Conservation (phyloP, 1,140 invertebrate species). For the Cylas formicarius region DNA sequence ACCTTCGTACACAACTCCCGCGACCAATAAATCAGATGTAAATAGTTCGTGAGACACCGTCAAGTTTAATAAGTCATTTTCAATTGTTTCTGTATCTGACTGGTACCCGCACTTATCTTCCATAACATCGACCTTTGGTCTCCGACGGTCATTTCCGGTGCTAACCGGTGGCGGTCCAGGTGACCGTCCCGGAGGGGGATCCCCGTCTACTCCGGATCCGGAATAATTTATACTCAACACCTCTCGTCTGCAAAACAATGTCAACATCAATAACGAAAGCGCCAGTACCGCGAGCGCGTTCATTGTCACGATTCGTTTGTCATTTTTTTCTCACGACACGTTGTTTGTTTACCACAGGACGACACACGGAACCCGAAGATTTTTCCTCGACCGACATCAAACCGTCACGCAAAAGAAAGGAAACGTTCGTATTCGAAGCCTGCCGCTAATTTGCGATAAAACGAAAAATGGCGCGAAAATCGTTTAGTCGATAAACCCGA, state of each 20-base stretch:
- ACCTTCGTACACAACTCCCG: constrained; percentile 29
- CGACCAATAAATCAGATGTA: constrained; percentile 18
- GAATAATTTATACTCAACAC: constrained; percentile 16
- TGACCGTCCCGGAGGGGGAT: constrained; percentile 39
- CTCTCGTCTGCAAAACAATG: constrained; percentile 6
- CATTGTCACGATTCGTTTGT: constrained; percentile 10
- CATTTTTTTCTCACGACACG: constrained; percentile 9
- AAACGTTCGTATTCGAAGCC: constrained; percentile 1
- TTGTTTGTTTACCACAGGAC: background rate
- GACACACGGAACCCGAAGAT: background rate
- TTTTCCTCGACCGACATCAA: too few species aligned
- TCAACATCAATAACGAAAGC: constrained; percentile 8
- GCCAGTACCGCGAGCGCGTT: constrained; percentile 9
- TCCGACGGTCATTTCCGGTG: background rate
- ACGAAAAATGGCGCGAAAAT: constrained; percentile 10
- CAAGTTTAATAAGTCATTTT: constrained; percentile 16
- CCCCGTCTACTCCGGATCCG: constrained; percentile 24
- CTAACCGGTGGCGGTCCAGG: constrained; percentile 37
- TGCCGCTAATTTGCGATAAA: background rate
- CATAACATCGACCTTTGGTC: background rate
- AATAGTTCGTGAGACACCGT: constrained; percentile 23
- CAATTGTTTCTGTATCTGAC: constrained; percentile 6
- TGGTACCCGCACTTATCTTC: constrained; percentile 3
- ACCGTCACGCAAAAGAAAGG: constrained; percentile 5
- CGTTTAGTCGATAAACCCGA: constrained; percentile 8